Base-by-base conservation (phyloP, 2,888 invertebrate genomes). In the Pseudococcus jackbeardsleyi region DNA sequence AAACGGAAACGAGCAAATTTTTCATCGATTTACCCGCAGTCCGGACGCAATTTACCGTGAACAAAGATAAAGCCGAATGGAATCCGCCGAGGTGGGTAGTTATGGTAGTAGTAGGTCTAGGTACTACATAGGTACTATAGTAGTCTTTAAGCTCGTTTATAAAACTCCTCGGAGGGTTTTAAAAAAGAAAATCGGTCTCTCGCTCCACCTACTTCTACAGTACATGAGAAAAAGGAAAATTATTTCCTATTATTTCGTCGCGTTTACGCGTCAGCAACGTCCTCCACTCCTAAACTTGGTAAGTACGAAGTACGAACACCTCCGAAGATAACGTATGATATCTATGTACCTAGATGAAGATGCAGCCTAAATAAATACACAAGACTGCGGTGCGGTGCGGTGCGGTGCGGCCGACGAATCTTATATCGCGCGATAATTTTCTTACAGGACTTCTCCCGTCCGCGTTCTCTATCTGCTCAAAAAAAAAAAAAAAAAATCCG, bases 131-230 rank as follows among this genome's bases (percentile, higher is more conserved):
- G n/a, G 26, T 33, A 33, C 26, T 33, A 33, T 33, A 33, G 59
- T 33, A 33, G 59, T 59, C 19, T 59, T 59, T 59, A n/a, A 59
- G n/a, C 19, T 59, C 59, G 19, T 59, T 59, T 46, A 7, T 59
- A 1, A n/a, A 59, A 59, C 59, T 59, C 59, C 59, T 59, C 59
- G 19, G 59, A 59, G 59, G 59, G 59, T 59, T 59, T 59, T 59
- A 19, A 59, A 59, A 59, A 59, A 59, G 19, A 59, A 19, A 19
- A 59, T 19, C 2, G 19, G 4, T 8, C 19, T 19, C n/a, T n/a
- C 19, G 59, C n/a, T 12, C 5, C 15, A 50, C 50, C 17, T 50
- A 17, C 50, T 5, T 50, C 50, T 50, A 8, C 15, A 17, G 50
- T 50, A 12, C 50, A 50, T 15, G 3, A 33, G 59, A 8, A 59